Evolutionary conservation across 53 echinoderm and acorn worm species (phyloP).

Genomic region (Crossaster papposus): DNA sequence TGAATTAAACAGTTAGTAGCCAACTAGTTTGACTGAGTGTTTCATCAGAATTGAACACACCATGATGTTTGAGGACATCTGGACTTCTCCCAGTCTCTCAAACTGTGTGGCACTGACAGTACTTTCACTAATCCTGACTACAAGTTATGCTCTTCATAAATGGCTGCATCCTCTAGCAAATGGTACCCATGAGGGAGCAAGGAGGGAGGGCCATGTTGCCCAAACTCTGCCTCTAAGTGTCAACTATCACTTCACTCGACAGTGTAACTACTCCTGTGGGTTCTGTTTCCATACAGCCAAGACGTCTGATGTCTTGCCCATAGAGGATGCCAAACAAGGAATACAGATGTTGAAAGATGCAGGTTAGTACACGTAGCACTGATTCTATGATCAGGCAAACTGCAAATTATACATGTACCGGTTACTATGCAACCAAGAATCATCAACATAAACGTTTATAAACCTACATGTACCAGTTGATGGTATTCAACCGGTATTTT

Average conservation of each 20-base stretch:
- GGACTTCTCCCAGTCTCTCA: not conserved
- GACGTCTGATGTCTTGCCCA: constrained; percentile 34
- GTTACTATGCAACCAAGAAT: no score
- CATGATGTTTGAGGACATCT: not conserved
- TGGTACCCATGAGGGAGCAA: not conserved
- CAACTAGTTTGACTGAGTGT: not conserved
- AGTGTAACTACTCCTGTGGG: constrained; percentile 56
- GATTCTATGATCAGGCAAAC: not conserved
- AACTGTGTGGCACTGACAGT: no score
- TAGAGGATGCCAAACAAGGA: constrained; percentile 44
- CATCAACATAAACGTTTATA: no score
- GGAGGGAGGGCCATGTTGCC: not conserved
- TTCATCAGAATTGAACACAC: not conserved
- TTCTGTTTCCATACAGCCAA: constrained; percentile 60
- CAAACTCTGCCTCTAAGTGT: constrained; percentile 31
- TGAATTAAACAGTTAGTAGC: no score
- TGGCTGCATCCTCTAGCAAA: not conserved
- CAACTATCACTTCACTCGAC: constrained; percentile 57
- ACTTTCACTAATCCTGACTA: not conserved
- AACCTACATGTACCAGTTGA: not conserved
- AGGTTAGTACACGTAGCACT: constrained; percentile 26
- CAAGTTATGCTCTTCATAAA: not conserved
- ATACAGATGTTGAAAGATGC: constrained; percentile 37
- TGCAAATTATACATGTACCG: no score
- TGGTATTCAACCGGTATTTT: no score